phyloP scores from a whole-genome alignment of 2,888 invertebrate species.

The Agriopis marginaria region DNA sequence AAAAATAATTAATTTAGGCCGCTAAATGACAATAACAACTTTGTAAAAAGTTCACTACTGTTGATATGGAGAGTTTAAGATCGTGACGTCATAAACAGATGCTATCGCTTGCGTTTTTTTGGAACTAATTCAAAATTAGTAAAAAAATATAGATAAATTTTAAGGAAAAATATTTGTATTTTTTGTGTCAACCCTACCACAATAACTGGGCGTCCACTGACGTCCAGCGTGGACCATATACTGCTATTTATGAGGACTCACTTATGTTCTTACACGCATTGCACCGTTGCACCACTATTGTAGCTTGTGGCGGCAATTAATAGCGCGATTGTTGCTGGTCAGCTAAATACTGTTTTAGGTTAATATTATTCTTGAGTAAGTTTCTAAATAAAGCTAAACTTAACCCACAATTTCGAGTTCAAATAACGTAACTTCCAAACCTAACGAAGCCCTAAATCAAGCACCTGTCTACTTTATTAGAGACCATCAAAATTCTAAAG shows the following conservation, averaged over 20 bases:
- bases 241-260: conserved; percentile 29
- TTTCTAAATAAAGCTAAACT: too few species aligned
- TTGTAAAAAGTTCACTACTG: too few species aligned
- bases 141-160: too few species aligned
- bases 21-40: too few species aligned
- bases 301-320: conserved; percentile 20
- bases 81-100: too few species aligned
- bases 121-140: too few species aligned
- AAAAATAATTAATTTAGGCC: too few species aligned
- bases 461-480: conserved; percentile 14
- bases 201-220: conserved; percentile 15
- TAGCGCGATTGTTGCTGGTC: conserved; percentile 17
- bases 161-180: background rate
- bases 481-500: conserved; percentile 29
- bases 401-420: background rate
- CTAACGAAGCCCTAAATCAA: conserved; percentile 13
- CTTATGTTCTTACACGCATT: conserved; percentile 28
- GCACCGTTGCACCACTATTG: conserved; percentile 18
- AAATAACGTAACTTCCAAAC: background rate
- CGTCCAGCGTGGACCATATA: conserved; percentile 16
- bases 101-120: too few species aligned
- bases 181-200: conserved; percentile 13
- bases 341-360: background rate
- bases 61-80: too few species aligned
- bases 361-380: too few species aligned